Percentiles rank a stretch among this genome's conserved stretches.
These are phyloP conservation scores for Stigmatopora nigra DNA, from an alignment of 2,113 vertebrate species.

Conservation along the genomic window DNA sequence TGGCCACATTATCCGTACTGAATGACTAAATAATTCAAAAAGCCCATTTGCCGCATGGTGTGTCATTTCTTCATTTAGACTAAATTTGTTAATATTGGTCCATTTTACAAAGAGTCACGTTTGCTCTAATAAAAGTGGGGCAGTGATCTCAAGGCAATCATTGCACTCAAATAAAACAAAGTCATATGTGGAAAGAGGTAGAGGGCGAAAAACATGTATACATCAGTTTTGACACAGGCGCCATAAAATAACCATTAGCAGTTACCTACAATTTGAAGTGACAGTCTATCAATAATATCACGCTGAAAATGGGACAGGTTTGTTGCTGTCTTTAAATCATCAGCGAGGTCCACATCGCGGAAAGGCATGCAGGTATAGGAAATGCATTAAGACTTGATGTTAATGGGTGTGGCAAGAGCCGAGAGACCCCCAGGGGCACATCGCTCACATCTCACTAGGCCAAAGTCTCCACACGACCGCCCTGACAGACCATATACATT, in stretches of 20 bases:
- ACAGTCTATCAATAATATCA: conserved; percentile 78
- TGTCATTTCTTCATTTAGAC: conserved; percentile 23
- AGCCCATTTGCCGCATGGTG: conserved; percentile 5
- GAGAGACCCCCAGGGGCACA: conserved; percentile 49
- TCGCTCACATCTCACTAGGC: conserved; percentile 42
- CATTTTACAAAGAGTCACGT: conserved; percentile 3
- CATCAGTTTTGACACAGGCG: conserved; percentile 69
- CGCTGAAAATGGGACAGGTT: conserved; percentile 77
- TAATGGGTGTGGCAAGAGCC: conserved; percentile 57
- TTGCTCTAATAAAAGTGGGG: conserved; percentile 29
- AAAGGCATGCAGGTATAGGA: conserved; percentile 64
- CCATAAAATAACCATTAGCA: conserved; percentile 78
- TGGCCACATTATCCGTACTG: background rate
- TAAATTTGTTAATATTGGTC: conserved; percentile 22
- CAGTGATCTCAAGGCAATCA: conserved; percentile 34
- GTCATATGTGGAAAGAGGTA: conserved; percentile 12
- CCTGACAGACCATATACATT: conserved; percentile 6
- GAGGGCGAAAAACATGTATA: conserved; percentile 9
- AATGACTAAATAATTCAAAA: background rate
- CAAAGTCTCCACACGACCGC: conserved; percentile 13
- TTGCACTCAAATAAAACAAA: conserved; percentile 42
- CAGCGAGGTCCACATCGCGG: conserved; percentile 56
- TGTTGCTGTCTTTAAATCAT: conserved; percentile 79
- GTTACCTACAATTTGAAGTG: conserved; percentile 71
- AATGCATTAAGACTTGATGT: conserved; percentile 64